These are phyloP conservation scores for Charanyca ferruginea DNA, from an alignment of 2,888 invertebrate genomes.

Conservation along the genomic window DNA sequence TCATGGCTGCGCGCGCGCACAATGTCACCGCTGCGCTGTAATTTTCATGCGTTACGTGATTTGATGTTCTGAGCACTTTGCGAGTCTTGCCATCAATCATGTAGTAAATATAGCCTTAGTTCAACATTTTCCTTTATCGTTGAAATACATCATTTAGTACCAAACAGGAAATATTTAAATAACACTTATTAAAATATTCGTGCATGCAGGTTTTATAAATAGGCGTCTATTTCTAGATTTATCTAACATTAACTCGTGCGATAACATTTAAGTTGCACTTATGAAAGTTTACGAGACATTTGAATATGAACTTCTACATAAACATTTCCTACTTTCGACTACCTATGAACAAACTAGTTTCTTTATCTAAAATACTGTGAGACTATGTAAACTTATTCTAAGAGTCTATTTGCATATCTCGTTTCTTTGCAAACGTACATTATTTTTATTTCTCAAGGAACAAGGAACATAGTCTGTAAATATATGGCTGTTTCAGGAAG, in stretches of 20 bases:
- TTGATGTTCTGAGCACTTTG: slow-evolving; percentile 33
- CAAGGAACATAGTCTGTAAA: slow-evolving; percentile 63
- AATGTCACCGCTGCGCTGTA: slow-evolving; percentile 51
- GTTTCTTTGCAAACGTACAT: slow-evolving; percentile 44
- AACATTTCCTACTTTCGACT: slow-evolving; percentile 29
- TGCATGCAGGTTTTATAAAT: slow-evolving; percentile 14
- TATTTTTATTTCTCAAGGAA: slow-evolving; percentile 73
- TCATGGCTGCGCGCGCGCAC: slow-evolving; percentile 52
- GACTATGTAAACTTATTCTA: slow-evolving; percentile 44
- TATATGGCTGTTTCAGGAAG: slow-evolving; percentile 63
- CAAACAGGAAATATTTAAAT: slow-evolving; percentile 38
- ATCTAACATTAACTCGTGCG: slow-evolving; percentile 3
- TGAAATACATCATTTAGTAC: slow-evolving; percentile 22
- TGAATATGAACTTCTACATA: slow-evolving; percentile 15
- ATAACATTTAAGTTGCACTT: slow-evolving; percentile 11
- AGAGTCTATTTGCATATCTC: slow-evolving; percentile 43
- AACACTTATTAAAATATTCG: slow-evolving; percentile 14
- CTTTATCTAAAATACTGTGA: slow-evolving; percentile 42
- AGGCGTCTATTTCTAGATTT: slow-evolving; percentile 15
- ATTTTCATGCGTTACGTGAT: slow-evolving; percentile 56
- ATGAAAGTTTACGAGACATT: slow-evolving; percentile 44
- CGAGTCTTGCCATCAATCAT: slow-evolving; percentile 39
- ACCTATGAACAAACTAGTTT: slow-evolving; percentile 55
- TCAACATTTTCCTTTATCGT: slow-evolving; percentile 41
- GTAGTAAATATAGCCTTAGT: slow-evolving; percentile 31